Base-by-base conservation (phyloP, 2,113 vertebrate genomes). In the Siphamia tubifer region DNA sequence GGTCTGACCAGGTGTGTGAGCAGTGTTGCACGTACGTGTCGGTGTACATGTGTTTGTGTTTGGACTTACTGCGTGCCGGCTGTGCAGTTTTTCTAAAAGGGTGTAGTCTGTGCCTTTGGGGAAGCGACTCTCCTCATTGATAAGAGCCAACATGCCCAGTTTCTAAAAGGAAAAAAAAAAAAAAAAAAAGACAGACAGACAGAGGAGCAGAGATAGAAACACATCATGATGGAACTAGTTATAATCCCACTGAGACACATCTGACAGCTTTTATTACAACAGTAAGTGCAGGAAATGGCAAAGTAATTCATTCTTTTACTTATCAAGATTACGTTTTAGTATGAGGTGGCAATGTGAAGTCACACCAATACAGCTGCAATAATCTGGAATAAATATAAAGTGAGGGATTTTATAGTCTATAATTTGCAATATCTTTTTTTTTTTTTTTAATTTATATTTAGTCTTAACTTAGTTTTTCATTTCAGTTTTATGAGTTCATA, bases 91-190 rank as follows among this genome's bases (percentile, higher is more conserved):
- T 90, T 96, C 95, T 87, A 97, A 79, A 43, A 97, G 92, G 74
- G 96, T 97, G 92, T 91, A 92, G 92, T 97, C 95, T 7, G 94
- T 97, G 86, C 96, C 96, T 94, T 97, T 97, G 62, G 96, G 96
- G 83, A 97, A 97, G 76, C 95, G 93, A 80, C 96, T 97, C 80
- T 96, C 96, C 83, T 96, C 95, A 63, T 97, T 97, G 85, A 97
- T 95, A 79, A 97, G 91, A 82, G 95, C 94, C 90, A 97, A 89
- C 68, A 96, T 90, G 82, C 95, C 96, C 87, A 97, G 91, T 92
- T 97, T 97, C 95, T 97, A 84, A 69, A 79, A 66, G 56, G 43
- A 34, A n/a, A n/a, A n/a, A n/a, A n/a, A n/a, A n/a, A n/a, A n/a
- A n/a, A n/a, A n/a, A 48, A 48, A 48, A 48, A 28, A 67, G 44